Evolutionary conservation across 1,140 invertebrate species (phyloP).

Genomic region (Cepaea nemoralis): DNA sequence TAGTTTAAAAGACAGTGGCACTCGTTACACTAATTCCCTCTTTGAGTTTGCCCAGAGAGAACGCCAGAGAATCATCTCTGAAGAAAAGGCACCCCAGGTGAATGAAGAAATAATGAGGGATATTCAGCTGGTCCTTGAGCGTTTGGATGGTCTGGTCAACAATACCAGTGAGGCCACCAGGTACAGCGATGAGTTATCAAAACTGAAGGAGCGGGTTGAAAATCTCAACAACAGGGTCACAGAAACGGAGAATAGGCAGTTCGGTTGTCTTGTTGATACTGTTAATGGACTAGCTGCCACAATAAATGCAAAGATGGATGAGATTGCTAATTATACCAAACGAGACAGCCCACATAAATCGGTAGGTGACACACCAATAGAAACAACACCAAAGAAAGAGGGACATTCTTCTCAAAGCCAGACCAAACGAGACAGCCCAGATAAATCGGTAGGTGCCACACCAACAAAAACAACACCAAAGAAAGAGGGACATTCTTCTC

Average conservation of each 20-base stretch:
- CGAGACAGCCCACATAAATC: conserved; percentile 8
- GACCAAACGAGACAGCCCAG: neutral
- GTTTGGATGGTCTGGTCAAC: neutral
- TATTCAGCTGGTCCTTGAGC: conserved; percentile 20
- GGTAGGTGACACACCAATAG: no score
- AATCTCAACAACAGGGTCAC: conserved; percentile 11
- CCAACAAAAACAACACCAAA: neutral
- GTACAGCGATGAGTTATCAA: neutral
- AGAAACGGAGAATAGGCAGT: conserved; percentile 10
- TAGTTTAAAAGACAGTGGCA: conserved; percentile 17
- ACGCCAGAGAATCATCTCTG: conserved; percentile 6
- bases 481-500: neutral
- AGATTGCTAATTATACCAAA: neutral
- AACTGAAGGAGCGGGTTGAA: conserved; percentile 8
- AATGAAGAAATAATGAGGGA: conserved; percentile 31
- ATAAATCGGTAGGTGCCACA: neutral
- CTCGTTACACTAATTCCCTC: conserved; percentile 29
- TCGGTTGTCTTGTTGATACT: neutral
- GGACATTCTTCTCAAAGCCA: no score
- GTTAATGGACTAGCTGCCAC: neutral
- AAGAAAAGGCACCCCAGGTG: conserved; percentile 13
- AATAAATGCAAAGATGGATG: conserved; percentile 14
- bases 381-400: neutral
- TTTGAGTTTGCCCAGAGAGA: conserved; percentile 35
- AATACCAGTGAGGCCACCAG: neutral